Evolutionary conservation across 2,113 vertebrate genomes (phyloP), one percentile per base, ranked within the genome.

Genomic region (Morphnarchus princeps): DNA sequence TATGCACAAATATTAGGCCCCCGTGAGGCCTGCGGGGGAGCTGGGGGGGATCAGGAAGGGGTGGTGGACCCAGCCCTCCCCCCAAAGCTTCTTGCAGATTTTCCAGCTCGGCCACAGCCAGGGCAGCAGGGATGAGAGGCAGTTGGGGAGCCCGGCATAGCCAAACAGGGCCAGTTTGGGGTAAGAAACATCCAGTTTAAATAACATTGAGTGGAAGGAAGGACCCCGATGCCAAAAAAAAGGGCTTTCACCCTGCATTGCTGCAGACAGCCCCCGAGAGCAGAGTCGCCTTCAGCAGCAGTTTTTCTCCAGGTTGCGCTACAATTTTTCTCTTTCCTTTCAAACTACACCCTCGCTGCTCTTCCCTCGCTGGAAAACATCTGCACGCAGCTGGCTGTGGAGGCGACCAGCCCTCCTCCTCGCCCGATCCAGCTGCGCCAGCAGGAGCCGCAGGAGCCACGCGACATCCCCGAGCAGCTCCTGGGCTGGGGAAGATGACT

Each of bases 1-100:
- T 91, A 97, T 81, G 85, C 94, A 97, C 94, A 96, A 94, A 96
- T 97, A 97, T 97, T 95, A 93, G 91, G 91, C 87, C 89, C 82
- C 84, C 31, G 32, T 95, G 93, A 93, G 91, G 94, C 91, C 74
- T 61, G 58, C 3, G 18, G 74, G 65, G 90, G 57, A 86, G 62
- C 47, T 43, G 57, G 63, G 77, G 87, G 86, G 43, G 50, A 86
- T 81, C 82, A 95, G 94, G 95, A 96, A 97, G 71, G 82, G 62
- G 54, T 90, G 87, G 85, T 72, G 42, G n/a, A 94, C 63, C 21
- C 61, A 66, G 67, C 71, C 67, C 42, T 93, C 28, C 54, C 42
- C 21, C 3, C 10, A 73, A 7, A 34, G 34, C 67, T 84, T 32
- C 19, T 57, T 2, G 1, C 50, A 84, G 50, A 71, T 87, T 80